Evolutionary conservation across 2,797 vertebrate species (phyloP), one percentile per base, ranked within the genome.

Genomic region (Channallabes apus): DNA sequence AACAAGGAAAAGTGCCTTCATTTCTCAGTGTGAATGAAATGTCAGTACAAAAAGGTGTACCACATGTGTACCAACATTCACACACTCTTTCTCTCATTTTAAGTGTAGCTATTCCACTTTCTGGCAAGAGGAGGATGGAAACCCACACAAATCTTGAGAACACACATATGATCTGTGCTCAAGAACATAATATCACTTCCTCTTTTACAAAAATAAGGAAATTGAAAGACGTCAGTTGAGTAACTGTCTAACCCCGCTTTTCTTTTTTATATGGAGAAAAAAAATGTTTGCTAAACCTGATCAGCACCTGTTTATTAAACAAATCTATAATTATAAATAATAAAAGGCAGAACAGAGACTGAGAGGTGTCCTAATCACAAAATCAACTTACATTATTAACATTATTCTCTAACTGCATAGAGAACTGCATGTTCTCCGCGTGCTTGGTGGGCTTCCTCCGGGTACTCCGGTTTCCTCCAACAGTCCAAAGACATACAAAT

Each of bases 271-370:
- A 46, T 46, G 20, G 38, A 38, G 35, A 51, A 51, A 41, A 79
- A 65, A 80, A 58, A 65, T 71, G 17, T 17, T 62, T 51, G 51
- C 27, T 29, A 69, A 81, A 87, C 86, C 85, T 73, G 85, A 83
- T 86, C 24, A 24, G 41, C 83, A 64, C 29, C 64, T 81, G 72
- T 86, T 86, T 82, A 80, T 14, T 78, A 82, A 82, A 73, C 71
- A 82, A 9, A 11, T 41, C 58, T 35, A 75, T 35, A 38, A 38
- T 38, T 5, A 38, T 38, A 38, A 38, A 38, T n/a, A 56, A 22
- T 51, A 3, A 51, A 75, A 76, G 20, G 2, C 12, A 58, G 67
- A 78, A 32, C 22, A 73, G 58, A 76, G 29, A 64, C 67, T 56
- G 27, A 0, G 61, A 82, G 71, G n/a, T 61, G 51, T 86, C 56